Percentiles rank a stretch among this genome's conserved stretches.
Conservation (phyloP, 2,797 vertebrate genomes). For the Acrossocheilus fasciatus region DNA sequence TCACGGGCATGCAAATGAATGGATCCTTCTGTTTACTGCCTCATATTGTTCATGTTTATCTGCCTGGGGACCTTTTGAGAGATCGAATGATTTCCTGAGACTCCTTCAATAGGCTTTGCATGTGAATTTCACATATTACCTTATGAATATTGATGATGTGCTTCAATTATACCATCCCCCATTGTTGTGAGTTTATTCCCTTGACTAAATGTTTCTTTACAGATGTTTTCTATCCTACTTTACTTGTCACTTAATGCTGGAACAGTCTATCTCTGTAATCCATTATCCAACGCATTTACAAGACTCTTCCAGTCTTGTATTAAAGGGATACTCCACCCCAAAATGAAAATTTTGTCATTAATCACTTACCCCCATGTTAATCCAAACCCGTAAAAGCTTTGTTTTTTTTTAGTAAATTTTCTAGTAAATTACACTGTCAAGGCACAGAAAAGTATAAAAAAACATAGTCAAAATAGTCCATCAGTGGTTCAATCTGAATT, state of each 20-base stretch:
- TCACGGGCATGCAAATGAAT: slow-evolving; percentile 28
- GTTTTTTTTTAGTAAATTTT: too few species aligned
- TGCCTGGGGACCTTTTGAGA: slow-evolving; percentile 25
- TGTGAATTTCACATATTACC: slow-evolving; percentile 61
- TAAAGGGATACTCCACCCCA: too few species aligned
- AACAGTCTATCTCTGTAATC: background rate
- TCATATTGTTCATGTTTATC: slow-evolving; percentile 35
- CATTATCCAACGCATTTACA: background rate
- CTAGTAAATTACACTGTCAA: too few species aligned
- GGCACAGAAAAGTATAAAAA: too few species aligned
- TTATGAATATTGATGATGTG: slow-evolving; percentile 62
- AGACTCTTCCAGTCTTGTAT: background rate
- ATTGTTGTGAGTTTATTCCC: slow-evolving; percentile 33
- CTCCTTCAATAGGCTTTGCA: slow-evolving; percentile 43
- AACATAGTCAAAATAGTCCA: too few species aligned
- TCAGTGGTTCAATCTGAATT: too few species aligned
- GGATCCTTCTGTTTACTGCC: slow-evolving; percentile 3
- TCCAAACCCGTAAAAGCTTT: too few species aligned
- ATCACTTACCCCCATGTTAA: too few species aligned
- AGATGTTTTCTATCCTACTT: slow-evolving; percentile 27
- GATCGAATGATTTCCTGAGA: slow-evolving; percentile 20
- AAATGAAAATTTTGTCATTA: too few species aligned
- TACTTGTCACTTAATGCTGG: slow-evolving; percentile 15
- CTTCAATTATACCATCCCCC: slow-evolving; percentile 37
- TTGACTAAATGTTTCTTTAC: slow-evolving; percentile 30